phyloP scores from a whole-genome alignment of 2,113 vertebrate species.

The Calonectris borealis region DNA sequence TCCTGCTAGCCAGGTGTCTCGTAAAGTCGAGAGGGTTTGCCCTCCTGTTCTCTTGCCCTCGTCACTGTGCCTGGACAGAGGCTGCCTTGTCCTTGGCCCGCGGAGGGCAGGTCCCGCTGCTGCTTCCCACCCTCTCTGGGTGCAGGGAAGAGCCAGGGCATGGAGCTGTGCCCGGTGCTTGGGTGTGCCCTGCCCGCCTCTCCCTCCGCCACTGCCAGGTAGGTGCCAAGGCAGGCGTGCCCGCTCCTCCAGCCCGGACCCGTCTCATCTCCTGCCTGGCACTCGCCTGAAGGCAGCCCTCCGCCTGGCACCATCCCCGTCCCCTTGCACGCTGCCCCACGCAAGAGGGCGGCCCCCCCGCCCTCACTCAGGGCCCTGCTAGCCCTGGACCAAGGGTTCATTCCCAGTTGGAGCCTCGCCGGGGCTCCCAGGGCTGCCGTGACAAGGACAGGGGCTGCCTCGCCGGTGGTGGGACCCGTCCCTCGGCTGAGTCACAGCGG shows the following conservation, averaged over 20 bases:
- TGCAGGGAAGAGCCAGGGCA: background rate
- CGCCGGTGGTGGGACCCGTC: rapidly evolving
- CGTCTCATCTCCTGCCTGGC: background rate
- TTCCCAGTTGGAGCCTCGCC: background rate
- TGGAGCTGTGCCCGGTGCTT: rapidly evolving
- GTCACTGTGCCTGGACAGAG: background rate
- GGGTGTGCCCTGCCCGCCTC: background rate
- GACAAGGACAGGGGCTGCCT: background rate
- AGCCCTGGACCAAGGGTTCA: rapidly evolving
- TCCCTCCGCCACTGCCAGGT: background rate
- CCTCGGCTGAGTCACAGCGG: rapidly evolving
- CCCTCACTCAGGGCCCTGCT: background rate
- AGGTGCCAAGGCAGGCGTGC: background rate
- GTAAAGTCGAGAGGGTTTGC: background rate
- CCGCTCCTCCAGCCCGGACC: rapidly evolving
- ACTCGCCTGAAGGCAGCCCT: background rate
- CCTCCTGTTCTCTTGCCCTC: background rate
- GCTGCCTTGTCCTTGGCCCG: background rate
- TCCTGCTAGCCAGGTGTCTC: background rate
- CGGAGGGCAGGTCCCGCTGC: background rate
- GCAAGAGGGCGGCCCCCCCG: rapidly evolving
- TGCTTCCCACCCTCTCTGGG: background rate
- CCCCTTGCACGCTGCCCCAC: background rate
- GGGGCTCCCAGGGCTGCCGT: rapidly evolving
- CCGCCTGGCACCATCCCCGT: too few relatives aligned